These are phyloP conservation scores for Ellobium chinense DNA, from an alignment of 2,888 invertebrate genomes.

Conservation along the genomic window DNA sequence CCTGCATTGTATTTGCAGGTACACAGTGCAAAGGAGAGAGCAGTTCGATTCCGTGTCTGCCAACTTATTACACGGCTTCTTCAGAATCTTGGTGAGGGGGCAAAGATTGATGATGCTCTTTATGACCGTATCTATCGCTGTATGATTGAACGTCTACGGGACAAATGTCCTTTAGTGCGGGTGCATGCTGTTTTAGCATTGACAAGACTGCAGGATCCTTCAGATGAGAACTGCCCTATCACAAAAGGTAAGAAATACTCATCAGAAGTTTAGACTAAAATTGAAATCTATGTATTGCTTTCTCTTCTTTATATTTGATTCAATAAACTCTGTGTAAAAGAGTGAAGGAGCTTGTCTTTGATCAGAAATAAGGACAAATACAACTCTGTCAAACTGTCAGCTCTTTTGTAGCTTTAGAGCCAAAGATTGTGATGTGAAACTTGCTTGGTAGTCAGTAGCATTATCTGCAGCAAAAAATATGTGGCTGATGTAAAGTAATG, in stretches of 20 bases:
- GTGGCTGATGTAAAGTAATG: too few species aligned
- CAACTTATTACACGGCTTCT: constrained; percentile 88
- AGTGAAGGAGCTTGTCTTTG: too few species aligned
- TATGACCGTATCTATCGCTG: constrained; percentile 87
- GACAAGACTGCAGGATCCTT: constrained; percentile 89
- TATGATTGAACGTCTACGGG: constrained; percentile 86
- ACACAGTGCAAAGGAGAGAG: constrained; percentile 80
- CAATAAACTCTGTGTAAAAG: too few species aligned
- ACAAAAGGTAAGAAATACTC: constrained; percentile 83
- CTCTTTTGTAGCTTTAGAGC: too few species aligned
- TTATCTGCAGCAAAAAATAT: too few species aligned
- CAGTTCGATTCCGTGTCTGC: constrained; percentile 87
- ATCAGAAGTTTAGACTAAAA: background rate
- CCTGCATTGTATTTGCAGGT: constrained; percentile 55
- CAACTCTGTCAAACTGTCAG: too few species aligned
- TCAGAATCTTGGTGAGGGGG: constrained; percentile 87
- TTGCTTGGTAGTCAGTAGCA: too few species aligned
- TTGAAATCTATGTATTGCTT: background rate
- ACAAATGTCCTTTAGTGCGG: constrained; percentile 87
- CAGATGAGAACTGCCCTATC: constrained; percentile 87
- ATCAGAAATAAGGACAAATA: too few species aligned
- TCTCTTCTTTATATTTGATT: background rate
- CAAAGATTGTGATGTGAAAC: too few species aligned
- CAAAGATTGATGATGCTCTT: constrained; percentile 87
- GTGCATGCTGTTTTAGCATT: constrained; percentile 89